Evolutionary conservation across 2,888 invertebrate species (phyloP), one percentile per base, ranked within the genome.

Genomic region (Nycteola revayana): DNA sequence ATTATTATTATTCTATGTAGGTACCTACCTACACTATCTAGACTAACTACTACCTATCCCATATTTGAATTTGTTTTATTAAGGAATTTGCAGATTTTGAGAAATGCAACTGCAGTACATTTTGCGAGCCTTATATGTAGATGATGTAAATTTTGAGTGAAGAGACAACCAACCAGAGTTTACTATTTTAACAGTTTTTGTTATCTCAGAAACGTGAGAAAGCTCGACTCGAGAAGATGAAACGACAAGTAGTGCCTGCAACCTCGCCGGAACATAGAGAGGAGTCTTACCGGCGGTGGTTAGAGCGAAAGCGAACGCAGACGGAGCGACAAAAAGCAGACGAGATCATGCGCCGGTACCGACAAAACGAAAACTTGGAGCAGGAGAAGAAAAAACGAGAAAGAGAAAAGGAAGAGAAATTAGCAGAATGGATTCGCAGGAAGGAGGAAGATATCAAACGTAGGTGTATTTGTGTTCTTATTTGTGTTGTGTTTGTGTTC

Each of bases 361-460:
- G 71, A 9, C 63, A 66, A 20, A 73, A 66, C 2, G 79, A 84
- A 47, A 79, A 78, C 9, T 48, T 71, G 1, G 84, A 82, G 39
- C 76, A 75, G 31, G 81, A 90, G 32, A 66, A 77, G 0, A 59
- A 47, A 11, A 82, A 75, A 43, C 79, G 79, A 1, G 75, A 82
- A 27, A 67, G 68, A 20, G 70, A 68, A 18, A 88, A 86, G 41
- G 84, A 86, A 23, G 87, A 89, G 29, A 89, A 90, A 45, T 70
- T 90, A 11, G 77, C 84, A 18, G 85, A 75, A 24, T 93, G 93
- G 93, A 74, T 89, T 14, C 83, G 82, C 28, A 90, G 80, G 50
- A 93, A 93, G 46, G 90, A 91, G 33, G 90, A 91, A 36, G 79
- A 84, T 7, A 85, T 90, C 35, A 90, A 91, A 83, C 86, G 92